Conservation (phyloP, 2,888 invertebrate species). For the Lumbricus terrestris region DNA sequence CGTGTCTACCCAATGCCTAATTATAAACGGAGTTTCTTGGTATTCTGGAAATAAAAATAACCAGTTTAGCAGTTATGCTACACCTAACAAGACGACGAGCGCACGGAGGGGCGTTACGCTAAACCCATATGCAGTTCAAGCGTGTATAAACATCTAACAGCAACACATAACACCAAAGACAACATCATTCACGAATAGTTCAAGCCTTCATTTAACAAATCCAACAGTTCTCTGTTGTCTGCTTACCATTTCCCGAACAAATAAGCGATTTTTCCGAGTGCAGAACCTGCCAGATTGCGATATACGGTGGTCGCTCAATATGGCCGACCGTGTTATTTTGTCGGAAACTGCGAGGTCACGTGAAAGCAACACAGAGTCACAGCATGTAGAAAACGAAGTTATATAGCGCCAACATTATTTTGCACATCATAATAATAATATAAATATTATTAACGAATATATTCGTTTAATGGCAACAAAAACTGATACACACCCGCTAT, state of each 20-base stretch:
- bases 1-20: not conserved
- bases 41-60: not conserved
- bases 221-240: not conserved
- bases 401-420: not conserved
- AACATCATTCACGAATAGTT: not conserved
- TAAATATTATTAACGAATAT: too few relatives aligned
- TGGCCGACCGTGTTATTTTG: not conserved
- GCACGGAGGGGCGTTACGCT: not conserved
- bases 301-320: not conserved
- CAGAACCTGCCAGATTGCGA: not conserved
- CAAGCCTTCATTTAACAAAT: not conserved
- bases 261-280: not conserved
- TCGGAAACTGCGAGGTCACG: conserved; percentile 3
- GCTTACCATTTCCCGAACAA: not conserved
- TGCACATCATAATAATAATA: too few relatives aligned
- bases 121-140: not conserved
- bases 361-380: not conserved
- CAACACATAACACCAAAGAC: not conserved
- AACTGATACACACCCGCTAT: too few relatives aligned
- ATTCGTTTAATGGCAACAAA: too few relatives aligned
- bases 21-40: not conserved
- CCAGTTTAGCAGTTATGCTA: not conserved
- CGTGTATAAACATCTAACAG: not conserved
- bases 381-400: not conserved
- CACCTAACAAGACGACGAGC: not conserved